Conservation (phyloP, 2,113 vertebrate species). For the Dicentrarchus labrax region DNA sequence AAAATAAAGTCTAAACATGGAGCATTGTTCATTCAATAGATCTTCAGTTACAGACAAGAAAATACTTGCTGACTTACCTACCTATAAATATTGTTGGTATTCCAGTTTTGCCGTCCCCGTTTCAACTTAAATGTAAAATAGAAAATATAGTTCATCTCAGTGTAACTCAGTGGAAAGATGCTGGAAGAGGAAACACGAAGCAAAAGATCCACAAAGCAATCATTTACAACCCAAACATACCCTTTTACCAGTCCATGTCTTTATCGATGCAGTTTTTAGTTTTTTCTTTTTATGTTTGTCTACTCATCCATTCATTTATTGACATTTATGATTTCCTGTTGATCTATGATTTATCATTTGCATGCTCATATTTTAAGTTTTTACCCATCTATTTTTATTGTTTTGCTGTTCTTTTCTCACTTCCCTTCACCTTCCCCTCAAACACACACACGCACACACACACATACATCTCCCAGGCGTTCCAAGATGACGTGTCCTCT, state of each 20-base stretch:
- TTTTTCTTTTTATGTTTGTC: slow-evolving; percentile 13
- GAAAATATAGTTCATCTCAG: background rate
- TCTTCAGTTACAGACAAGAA: background rate
- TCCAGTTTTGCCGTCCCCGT: background rate
- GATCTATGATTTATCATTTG: slow-evolving; percentile 82
- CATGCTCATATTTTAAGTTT: slow-evolving; percentile 82
- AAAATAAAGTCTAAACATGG: background rate
- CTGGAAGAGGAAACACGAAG: background rate
- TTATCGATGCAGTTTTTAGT: background rate
- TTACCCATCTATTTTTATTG: slow-evolving; percentile 73
- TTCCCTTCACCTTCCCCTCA: slow-evolving; percentile 30
- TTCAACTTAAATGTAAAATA: background rate
- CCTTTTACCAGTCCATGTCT: background rate
- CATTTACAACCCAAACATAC: background rate
- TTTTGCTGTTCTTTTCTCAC: slow-evolving; percentile 67
- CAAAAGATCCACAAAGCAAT: background rate
- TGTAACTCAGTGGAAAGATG: background rate
- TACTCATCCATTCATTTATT: slow-evolving; percentile 23
- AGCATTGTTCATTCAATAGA: background rate
- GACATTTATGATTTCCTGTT: slow-evolving; percentile 60
- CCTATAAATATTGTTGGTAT: background rate
- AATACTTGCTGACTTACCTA: background rate
- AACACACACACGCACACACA: slow-evolving; percentile 33
- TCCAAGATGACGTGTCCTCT: slow-evolving; percentile 91
- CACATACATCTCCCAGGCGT: slow-evolving; percentile 85